A percentile compares a stretch with the other conserved stretches of the same genome.
Conservation (phyloP, 2,113 vertebrate species). For the Sander lucioperca region DNA sequence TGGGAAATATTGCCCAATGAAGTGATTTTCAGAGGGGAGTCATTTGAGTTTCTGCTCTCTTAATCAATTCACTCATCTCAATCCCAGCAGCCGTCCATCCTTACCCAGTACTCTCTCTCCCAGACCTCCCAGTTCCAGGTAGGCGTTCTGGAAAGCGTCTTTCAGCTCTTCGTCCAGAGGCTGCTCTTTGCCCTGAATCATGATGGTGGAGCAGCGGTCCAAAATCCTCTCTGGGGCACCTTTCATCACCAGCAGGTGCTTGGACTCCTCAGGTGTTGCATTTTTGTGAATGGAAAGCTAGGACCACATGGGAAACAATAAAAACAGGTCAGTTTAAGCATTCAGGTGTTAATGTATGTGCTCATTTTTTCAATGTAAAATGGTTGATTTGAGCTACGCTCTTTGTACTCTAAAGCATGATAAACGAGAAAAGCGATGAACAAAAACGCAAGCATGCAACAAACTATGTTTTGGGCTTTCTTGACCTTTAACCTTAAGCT, state of each 20-base stretch:
- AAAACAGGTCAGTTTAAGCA: background rate
- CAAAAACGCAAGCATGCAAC: background rate
- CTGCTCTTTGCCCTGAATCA: constrained; percentile 91
- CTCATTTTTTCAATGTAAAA: too few relatives aligned
- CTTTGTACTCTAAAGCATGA: background rate
- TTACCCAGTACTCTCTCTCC: constrained; percentile 92
- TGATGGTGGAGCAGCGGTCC: constrained; percentile 92
- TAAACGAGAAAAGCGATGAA: background rate
- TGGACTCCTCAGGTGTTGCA: constrained; percentile 64
- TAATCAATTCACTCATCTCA: background rate
- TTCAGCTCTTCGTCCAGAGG: constrained; percentile 91
- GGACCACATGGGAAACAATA: background rate
- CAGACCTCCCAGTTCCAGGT: constrained; percentile 92
- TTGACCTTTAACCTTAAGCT: background rate
- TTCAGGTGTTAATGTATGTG: background rate
- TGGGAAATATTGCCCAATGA: background rate
- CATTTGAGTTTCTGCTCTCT: background rate
- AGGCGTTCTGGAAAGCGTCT: constrained; percentile 95
- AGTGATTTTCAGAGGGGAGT: background rate
- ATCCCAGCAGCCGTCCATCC: background rate
- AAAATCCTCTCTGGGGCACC: constrained; percentile 93
- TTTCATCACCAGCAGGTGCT: constrained; percentile 93
- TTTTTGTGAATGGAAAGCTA: constrained; percentile 93
- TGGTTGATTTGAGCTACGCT: too few relatives aligned
- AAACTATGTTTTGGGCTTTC: background rate